Conservation (phyloP, 2,797 vertebrate species). For the Pseudocheirus occidentalis region DNA sequence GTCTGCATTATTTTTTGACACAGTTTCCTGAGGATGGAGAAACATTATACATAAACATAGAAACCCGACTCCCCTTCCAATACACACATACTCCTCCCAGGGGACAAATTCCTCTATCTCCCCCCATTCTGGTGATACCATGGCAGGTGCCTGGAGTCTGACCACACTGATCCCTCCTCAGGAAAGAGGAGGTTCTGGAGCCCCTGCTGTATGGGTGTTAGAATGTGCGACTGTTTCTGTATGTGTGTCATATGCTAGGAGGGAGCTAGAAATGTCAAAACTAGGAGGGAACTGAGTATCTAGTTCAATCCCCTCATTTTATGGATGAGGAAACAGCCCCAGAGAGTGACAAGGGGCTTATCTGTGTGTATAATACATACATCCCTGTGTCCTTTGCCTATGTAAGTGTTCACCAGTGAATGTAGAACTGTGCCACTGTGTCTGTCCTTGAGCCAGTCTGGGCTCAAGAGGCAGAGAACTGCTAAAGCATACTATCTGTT, state of each 20-base stretch:
- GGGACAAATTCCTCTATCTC: not conserved
- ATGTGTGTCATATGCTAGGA: not conserved
- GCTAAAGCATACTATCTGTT: not conserved
- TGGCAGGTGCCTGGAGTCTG: not conserved
- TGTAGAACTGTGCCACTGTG: not conserved
- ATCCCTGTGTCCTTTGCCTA: not conserved
- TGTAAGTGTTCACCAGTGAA: not conserved
- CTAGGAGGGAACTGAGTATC: not conserved
- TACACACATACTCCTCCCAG: not conserved
- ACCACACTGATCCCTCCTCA: not conserved
- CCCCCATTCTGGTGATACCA: not conserved
- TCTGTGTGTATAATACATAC: not conserved
- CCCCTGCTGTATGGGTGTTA: not conserved
- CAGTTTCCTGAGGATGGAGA: not conserved
- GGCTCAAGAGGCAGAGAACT: not conserved
- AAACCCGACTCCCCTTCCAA: rapidly evolving
- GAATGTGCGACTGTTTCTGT: not conserved
- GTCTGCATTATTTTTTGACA: not conserved
- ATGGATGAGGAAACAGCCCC: not conserved
- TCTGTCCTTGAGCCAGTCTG: not conserved
- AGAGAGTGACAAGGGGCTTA: not conserved
- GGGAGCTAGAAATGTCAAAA: not conserved
- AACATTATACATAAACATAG: not conserved
- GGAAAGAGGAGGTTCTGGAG: not conserved
- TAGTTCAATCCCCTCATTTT: not conserved